These are phyloP conservation scores for Trachemys scripta DNA, from an alignment of 2,113 vertebrate genomes.

Conservation along the genomic window DNA sequence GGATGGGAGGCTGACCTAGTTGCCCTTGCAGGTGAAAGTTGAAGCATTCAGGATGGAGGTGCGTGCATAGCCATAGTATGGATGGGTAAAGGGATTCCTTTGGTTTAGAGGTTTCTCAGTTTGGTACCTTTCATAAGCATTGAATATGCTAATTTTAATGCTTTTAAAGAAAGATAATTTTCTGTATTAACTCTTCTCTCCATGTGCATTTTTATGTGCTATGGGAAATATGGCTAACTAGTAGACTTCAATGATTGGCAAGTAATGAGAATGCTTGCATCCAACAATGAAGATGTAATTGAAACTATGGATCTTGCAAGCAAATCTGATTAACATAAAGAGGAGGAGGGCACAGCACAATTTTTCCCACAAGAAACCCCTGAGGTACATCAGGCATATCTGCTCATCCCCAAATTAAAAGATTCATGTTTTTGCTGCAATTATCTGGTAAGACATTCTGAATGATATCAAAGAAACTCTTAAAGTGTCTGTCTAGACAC, in stretches of 20 bases:
- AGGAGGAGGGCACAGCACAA: neutral
- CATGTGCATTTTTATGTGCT: neutral
- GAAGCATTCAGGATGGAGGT: neutral
- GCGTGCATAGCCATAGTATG: neutral
- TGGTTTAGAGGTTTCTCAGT: neutral
- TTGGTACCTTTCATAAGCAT: neutral
- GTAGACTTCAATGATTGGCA: neutral
- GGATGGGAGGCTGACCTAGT: neutral
- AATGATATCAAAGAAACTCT: neutral
- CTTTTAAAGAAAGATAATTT: neutral
- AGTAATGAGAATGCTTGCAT: neutral
- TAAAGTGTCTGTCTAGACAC: rapidly evolving
- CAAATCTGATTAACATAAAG: neutral
- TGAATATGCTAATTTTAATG: neutral
- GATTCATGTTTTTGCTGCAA: neutral
- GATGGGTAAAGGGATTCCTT: neutral
- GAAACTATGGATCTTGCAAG: rapidly evolving
- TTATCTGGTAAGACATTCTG: neutral
- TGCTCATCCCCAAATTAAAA: neutral
- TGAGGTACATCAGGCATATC: rapidly evolving
- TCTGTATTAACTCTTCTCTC: neutral
- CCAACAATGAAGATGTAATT: neutral
- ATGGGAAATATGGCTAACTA: neutral
- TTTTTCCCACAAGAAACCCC: neutral
- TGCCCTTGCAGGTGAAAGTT: neutral